A percentile compares a stretch with the other conserved stretches of the same genome.
Conservation (phyloP, 2,888 invertebrate species). For the Volucella zonaria region DNA sequence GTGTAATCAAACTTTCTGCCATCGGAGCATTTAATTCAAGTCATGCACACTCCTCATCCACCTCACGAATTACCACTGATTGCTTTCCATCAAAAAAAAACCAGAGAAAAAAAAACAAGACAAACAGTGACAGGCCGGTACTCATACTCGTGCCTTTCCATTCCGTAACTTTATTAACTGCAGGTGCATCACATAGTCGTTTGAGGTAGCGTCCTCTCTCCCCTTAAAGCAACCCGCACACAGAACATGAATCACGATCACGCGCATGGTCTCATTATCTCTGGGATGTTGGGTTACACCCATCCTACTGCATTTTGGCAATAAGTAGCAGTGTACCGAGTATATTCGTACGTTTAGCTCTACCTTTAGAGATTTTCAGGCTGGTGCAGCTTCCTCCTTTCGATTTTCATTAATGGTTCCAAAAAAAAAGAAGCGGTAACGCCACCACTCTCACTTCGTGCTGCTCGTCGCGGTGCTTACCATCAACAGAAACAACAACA, state of each 20-base stretch:
- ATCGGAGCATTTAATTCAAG: constrained; percentile 64
- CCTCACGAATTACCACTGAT: constrained; percentile 72
- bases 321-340: constrained; percentile 46
- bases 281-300: constrained; percentile 71
- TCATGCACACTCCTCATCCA: constrained; percentile 69
- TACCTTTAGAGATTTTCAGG: no score
- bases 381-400: constrained; percentile 68
- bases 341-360: no score
- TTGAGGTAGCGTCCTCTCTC: constrained; percentile 9
- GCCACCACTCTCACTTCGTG: constrained; percentile 70
- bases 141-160: constrained; percentile 61
- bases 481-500: background rate
- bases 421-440: constrained; percentile 47
- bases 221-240: constrained; percentile 5
- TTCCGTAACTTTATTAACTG: constrained; percentile 60
- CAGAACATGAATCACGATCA: constrained; percentile 71
- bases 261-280: constrained; percentile 73
- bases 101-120: constrained; percentile 38
- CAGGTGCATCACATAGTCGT: constrained; percentile 65
- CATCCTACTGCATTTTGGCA: constrained; percentile 69
- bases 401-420: constrained; percentile 67
- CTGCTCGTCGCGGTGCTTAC: constrained; percentile 24
- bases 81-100: constrained; percentile 72
- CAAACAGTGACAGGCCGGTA: constrained; percentile 69
- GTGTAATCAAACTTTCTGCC: constrained; percentile 54